A percentile compares a stretch with the other conserved stretches of the same genome.
These are phyloP conservation scores for Serranus cabrilla DNA, from an alignment of 2,797 vertebrate genomes.

Conservation along the genomic window DNA sequence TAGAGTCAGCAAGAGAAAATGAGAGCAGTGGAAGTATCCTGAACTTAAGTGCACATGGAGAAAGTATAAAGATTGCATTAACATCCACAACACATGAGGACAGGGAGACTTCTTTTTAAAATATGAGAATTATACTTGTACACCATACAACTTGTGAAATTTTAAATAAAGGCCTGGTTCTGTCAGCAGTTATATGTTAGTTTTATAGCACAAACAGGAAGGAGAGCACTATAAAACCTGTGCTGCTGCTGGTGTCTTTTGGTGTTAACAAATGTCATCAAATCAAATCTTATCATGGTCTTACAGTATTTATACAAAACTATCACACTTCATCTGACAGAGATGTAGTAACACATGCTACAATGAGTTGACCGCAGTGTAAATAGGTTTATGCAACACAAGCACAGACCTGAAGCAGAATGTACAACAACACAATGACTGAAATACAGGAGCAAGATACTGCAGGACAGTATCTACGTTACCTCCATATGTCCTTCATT, in stretches of 20 bases:
- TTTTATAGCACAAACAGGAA: conserved; percentile 4
- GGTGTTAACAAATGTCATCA: not conserved
- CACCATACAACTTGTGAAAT: not conserved
- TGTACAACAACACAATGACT: not conserved
- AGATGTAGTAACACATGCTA: conserved; percentile 21
- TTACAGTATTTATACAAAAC: conserved; percentile 23
- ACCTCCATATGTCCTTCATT: conserved; percentile 1
- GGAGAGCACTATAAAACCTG: not conserved
- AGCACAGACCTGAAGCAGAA: conserved; percentile 16
- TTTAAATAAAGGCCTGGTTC: too few relatives aligned
- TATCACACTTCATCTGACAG: not conserved
- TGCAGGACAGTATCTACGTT: not conserved
- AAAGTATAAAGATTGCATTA: not conserved
- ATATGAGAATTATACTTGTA: not conserved
- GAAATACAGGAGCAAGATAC: not conserved
- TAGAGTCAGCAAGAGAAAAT: not conserved
- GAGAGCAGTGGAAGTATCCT: conserved; percentile 2
- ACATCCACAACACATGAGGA: not conserved
- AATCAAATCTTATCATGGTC: not conserved
- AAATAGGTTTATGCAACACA: not conserved
- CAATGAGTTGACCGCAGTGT: not conserved
- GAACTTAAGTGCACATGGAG: not conserved
- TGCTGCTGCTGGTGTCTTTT: not conserved
- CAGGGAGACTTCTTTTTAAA: not conserved
- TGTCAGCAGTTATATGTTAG: not conserved